Conservation (phyloP, 2,888 invertebrate genomes). For the Cremastobaeus sp. region DNA sequence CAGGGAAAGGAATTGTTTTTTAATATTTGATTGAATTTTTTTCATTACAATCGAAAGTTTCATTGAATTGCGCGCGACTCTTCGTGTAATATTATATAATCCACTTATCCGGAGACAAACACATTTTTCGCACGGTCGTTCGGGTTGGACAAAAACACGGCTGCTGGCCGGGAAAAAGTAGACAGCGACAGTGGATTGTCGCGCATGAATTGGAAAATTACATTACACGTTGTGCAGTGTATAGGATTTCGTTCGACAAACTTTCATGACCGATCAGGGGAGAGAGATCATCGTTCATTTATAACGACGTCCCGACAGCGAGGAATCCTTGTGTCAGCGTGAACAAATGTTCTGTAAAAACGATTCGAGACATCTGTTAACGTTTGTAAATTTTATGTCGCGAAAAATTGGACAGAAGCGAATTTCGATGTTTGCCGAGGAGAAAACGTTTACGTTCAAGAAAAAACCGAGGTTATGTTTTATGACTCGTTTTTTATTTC, state of each 20-base stretch:
- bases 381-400: constrained; percentile 46
- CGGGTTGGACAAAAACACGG: constrained; percentile 17
- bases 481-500: too few species aligned
- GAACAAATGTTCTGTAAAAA: constrained; percentile 53
- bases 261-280: constrained; percentile 44
- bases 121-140: constrained; percentile 21
- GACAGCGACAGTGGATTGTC: neutral
- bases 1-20: constrained; percentile 19
- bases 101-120: constrained; percentile 5
- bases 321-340: constrained; percentile 25
- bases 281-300: constrained; percentile 47
- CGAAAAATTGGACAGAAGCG: constrained; percentile 34
- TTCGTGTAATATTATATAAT: constrained; percentile 20
- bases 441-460: neutral
- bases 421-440: constrained; percentile 31
- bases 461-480: too few species aligned
- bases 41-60: constrained; percentile 15
- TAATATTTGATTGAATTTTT: constrained; percentile 15
- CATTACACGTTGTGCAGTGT: constrained; percentile 24
- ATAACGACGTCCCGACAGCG: constrained; percentile 28
- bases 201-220: constrained; percentile 36
- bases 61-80: neutral
- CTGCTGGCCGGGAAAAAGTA: neutral
- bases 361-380: constrained; percentile 46
- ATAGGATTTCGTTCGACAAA: constrained; percentile 40